Conservation (phyloP, 2,888 invertebrate genomes). For the Epicampocera succincta region DNA sequence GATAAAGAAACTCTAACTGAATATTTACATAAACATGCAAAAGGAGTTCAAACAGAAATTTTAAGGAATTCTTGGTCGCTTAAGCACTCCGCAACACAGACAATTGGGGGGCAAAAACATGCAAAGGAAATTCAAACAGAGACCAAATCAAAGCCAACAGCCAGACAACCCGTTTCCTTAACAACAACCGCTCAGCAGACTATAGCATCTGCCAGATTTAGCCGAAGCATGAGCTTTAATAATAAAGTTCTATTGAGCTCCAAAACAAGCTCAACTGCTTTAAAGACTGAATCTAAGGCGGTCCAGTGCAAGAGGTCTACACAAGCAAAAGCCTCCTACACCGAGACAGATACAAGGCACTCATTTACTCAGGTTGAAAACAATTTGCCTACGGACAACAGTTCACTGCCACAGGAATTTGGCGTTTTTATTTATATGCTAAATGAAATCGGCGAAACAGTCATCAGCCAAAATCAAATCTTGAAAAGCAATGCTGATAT, state of each 20-base stretch:
- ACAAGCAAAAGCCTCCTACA: conserved; percentile 25
- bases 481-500: conserved; percentile 66
- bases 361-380: conserved; percentile 24
- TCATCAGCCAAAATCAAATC: conserved; percentile 70
- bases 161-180: not conserved
- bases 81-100: no score
- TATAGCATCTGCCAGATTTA: conserved; percentile 30
- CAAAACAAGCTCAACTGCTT: not conserved
- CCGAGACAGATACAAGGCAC: conserved; percentile 21
- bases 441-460: conserved; percentile 71
- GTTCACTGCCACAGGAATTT: conserved; percentile 36
- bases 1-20: conserved; percentile 7
- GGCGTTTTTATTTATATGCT: conserved; percentile 69
- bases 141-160: not conserved
- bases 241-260: not conserved
- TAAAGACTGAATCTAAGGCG: conserved; percentile 4
- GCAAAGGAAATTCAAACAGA: conserved; percentile 40
- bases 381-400: conserved; percentile 1
- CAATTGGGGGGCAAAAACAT: not conserved
- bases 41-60: conserved; percentile 32
- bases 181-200: conserved; percentile 57
- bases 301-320: conserved; percentile 44
- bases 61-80: not conserved
- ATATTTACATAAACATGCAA: not conserved
- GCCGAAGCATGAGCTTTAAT: not conserved